Evolutionary conservation across 2,797 vertebrate genomes (phyloP).

Genomic region (Anguilla megastoma): DNA sequence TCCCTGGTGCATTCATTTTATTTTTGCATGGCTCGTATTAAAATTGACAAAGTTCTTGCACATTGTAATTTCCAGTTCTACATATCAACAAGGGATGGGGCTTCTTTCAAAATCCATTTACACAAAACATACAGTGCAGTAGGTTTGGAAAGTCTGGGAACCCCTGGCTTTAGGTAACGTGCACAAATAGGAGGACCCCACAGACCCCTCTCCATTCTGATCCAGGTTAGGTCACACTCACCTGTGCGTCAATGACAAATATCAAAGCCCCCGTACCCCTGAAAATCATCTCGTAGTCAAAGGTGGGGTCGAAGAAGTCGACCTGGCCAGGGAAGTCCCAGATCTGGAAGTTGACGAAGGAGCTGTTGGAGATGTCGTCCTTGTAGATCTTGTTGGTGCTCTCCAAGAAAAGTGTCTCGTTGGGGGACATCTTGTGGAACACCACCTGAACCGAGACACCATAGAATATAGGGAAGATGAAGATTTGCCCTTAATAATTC

Average conservation of each 20-base stretch:
- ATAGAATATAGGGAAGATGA: neutral
- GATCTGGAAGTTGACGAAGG: conserved; percentile 99
- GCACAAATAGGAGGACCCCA: neutral
- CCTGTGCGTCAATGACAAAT: conserved; percentile 99
- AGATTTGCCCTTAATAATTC: neutral
- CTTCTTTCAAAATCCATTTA: too few relatives aligned
- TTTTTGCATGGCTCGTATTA: neutral
- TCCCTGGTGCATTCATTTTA: neutral
- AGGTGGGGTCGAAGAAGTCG: conserved; percentile 98
- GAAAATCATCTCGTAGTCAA: conserved; percentile 99
- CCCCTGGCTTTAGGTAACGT: neutral
- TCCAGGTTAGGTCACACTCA: conserved; percentile 54
- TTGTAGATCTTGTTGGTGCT: conserved; percentile 99
- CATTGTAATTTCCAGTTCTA: neutral
- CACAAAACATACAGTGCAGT: too few relatives aligned
- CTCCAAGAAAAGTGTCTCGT: conserved; percentile 97
- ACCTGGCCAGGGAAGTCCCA: conserved; percentile 99
- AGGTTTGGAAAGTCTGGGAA: too few relatives aligned
- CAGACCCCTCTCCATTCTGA: neutral
- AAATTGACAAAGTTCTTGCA: neutral
- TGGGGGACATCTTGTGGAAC: conserved; percentile 99
- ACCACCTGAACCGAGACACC: conserved; percentile 80
- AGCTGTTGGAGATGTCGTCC: conserved; percentile 98
- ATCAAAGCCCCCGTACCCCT: conserved; percentile 97
- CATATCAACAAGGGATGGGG: neutral